These are phyloP conservation scores for Trididemnum clinides DNA, from an alignment of 23 tunicate species.

Conservation along the genomic window DNA sequence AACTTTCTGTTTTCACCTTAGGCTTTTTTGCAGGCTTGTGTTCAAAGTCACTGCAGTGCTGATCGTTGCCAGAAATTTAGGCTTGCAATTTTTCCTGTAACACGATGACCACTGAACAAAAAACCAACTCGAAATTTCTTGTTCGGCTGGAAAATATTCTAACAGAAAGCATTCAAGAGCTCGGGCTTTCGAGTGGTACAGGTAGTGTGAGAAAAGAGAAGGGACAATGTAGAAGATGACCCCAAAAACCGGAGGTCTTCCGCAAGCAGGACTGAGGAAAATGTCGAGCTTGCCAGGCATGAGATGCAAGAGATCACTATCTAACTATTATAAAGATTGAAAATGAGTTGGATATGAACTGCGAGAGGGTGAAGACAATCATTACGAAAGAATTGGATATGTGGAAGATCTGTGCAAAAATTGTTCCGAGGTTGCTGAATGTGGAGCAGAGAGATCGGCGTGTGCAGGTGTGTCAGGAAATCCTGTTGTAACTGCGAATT, in stretches of 20 bases:
- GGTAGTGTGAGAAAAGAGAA: slow-evolving; percentile 5
- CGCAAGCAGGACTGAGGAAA: not conserved
- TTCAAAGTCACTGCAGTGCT: not conserved
- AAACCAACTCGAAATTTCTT: not conserved
- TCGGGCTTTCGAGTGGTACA: not conserved
- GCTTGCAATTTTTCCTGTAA: not conserved
- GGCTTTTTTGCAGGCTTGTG: not conserved
- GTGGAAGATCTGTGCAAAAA: slow-evolving; percentile 19
- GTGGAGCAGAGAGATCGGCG: not conserved
- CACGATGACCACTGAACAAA: not conserved
- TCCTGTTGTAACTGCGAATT: too few relatives aligned
- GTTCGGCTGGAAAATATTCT: not conserved
- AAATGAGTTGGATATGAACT: slow-evolving; percentile 22
- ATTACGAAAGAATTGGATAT: not conserved
- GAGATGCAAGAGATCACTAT: not conserved
- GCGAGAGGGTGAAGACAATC: slow-evolving; percentile 5
- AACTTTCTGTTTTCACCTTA: not conserved
- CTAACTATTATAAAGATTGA: not conserved
- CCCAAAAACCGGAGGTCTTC: not conserved
- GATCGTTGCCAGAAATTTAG: not conserved
- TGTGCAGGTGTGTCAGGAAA: slow-evolving; percentile 15
- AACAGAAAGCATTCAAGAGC: too few relatives aligned
- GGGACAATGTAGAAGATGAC: slow-evolving; percentile 3
- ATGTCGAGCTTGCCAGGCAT: not conserved
- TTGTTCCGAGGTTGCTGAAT: slow-evolving; percentile 4